Conservation (phyloP, 30 jellyfish, hydroid and myxozoan genomes). For the Aurelia sp. region DNA sequence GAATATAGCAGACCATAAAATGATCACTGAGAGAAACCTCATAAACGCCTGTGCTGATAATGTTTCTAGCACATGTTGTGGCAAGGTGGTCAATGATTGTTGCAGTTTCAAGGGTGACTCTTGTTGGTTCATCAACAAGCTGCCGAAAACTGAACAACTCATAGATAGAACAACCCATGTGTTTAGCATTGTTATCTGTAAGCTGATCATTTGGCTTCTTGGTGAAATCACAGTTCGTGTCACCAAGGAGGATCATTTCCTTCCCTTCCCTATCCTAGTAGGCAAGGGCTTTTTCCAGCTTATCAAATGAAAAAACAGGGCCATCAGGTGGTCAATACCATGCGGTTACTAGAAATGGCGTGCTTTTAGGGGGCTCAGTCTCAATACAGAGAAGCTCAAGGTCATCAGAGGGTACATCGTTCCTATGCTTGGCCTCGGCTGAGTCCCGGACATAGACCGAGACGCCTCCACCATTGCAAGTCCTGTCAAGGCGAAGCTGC, state of each 20-base stretch:
- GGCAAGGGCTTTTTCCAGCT: slow-evolving; percentile 41
- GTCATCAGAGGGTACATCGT: too few species aligned
- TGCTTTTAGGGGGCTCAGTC: slow-evolving; percentile 1
- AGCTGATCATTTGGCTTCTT: too few species aligned
- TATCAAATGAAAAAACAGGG: slow-evolving; percentile 39
- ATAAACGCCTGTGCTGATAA: slow-evolving; percentile 30
- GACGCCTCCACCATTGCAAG: slow-evolving; percentile 6
- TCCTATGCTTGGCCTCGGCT: too few species aligned
- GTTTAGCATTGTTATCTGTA: too few species aligned
- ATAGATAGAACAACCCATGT: slow-evolving; percentile 13
- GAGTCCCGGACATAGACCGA: too few species aligned
- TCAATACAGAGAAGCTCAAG: too few species aligned
- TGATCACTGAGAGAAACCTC: slow-evolving; percentile 32
- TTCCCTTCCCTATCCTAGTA: slow-evolving; percentile 32
- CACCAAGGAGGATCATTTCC: too few species aligned
- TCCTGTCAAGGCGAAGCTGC: neutral
- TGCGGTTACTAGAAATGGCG: slow-evolving; percentile 7
- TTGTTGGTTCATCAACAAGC: slow-evolving; percentile 44
- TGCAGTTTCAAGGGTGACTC: neutral
- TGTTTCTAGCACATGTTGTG: slow-evolving; percentile 24
- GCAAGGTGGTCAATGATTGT: slow-evolving; percentile 42
- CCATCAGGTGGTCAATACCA: neutral
- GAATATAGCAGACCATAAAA: slow-evolving; percentile 29
- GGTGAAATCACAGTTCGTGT: too few species aligned
- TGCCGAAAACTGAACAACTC: slow-evolving; percentile 33